Evolutionary conservation across 2,797 vertebrate genomes (phyloP).

Genomic region (Muraenolepis orangiensis): DNA sequence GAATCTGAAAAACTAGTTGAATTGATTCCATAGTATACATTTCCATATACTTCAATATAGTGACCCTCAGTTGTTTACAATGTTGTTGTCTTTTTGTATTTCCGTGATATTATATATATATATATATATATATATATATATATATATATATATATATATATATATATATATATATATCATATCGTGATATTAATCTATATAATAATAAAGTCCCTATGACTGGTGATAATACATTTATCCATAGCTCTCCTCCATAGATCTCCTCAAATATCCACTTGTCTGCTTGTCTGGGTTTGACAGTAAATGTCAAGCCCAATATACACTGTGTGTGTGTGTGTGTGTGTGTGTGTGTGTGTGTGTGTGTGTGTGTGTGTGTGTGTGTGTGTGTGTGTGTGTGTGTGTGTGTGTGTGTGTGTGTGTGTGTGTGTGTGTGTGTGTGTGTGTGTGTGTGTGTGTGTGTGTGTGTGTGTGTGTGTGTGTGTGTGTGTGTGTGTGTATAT

Average conservation of each 20-base stretch:
- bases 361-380: constrained; percentile 2
- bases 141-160: background rate
- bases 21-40: background rate
- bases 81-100: background rate
- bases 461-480: too few species aligned
- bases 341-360: too few species aligned
- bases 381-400: constrained; percentile 8
- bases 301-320: too few species aligned
- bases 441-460: too few species aligned
- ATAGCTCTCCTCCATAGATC: background rate
- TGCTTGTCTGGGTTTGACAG: background rate
- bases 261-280: background rate
- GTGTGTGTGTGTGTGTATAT: too few species aligned
- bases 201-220: background rate
- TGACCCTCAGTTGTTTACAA: background rate
- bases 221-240: background rate
- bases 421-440: background rate
- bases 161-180: too few species aligned
- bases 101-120: background rate
- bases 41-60: background rate
- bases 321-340: too few species aligned
- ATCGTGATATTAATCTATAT: background rate
- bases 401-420: background rate
- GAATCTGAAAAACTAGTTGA: too few species aligned
- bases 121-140: background rate